Percentiles rank a stretch among this genome's conserved stretches.
Evolutionary conservation across 2,113 vertebrate species (phyloP).

Genomic region (Eulemur macaco): DNA sequence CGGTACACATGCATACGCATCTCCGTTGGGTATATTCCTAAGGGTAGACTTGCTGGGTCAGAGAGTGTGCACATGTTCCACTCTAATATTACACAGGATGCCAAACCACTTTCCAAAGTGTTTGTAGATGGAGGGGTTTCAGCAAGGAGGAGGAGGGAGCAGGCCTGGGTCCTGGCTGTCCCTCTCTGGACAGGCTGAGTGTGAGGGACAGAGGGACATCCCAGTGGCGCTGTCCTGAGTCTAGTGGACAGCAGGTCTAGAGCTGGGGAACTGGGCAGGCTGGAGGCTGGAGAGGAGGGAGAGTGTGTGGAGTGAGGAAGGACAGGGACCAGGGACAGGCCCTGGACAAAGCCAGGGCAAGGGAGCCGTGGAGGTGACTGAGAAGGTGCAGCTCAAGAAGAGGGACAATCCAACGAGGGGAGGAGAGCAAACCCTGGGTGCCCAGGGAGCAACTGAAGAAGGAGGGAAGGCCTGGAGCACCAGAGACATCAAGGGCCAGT

Average conservation of each 20-base stretch:
- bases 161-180: background rate
- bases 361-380: background rate
- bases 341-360: background rate
- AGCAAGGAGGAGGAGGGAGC: background rate
- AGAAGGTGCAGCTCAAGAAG: background rate
- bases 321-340: background rate
- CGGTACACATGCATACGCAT: background rate
- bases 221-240: background rate
- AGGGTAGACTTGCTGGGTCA: background rate
- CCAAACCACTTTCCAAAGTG: background rate
- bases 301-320: background rate
- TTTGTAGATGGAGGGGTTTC: background rate
- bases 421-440: no score
- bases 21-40: background rate
- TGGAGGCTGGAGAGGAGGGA: background rate
- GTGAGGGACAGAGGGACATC: background rate
- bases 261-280: background rate
- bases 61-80: background rate
- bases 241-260: background rate
- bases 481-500: background rate
- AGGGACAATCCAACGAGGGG: background rate
- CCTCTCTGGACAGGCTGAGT: background rate
- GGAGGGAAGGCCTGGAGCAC: background rate
- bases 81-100: background rate
- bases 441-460: background rate